These are phyloP conservation scores for Muricea muricata DNA, from an alignment of 92 coral and sea anemone species.

Conservation along the genomic window DNA sequence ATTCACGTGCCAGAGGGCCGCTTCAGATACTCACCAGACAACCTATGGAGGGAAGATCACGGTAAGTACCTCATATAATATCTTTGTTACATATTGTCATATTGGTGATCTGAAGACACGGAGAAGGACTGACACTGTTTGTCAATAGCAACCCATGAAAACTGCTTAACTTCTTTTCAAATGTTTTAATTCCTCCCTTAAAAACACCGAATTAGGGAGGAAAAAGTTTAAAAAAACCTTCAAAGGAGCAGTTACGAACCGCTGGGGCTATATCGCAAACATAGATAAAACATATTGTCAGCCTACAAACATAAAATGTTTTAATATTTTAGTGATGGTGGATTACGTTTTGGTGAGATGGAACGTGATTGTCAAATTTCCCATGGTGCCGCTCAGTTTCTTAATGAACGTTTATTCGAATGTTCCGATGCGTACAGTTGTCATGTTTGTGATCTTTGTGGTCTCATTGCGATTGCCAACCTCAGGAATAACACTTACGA, in stretches of 20 bases:
- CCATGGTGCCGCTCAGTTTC: constrained; percentile 99
- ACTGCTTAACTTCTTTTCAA: too few species aligned
- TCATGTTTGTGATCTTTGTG: constrained; percentile 97
- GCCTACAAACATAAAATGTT: too few species aligned
- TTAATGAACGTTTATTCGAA: constrained; percentile 94
- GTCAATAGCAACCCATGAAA: too few species aligned
- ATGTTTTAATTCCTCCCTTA: too few species aligned
- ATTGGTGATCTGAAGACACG: neutral
- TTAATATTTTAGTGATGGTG: constrained; percentile 83
- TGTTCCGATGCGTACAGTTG: constrained; percentile 99
- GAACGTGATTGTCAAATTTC: constrained; percentile 99
- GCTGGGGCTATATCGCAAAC: too few species aligned
- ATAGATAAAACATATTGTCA: too few species aligned
- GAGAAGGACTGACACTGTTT: too few species aligned
- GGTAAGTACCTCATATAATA: constrained; percentile 52
- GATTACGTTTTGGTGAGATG: constrained; percentile 99
- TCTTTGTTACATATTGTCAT: neutral
- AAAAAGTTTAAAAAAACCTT: too few species aligned
- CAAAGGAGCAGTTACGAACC: too few species aligned
- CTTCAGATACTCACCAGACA: constrained; percentile 94
- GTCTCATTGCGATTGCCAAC: constrained; percentile 96
- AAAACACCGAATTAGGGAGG: too few species aligned
- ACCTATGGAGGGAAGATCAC: constrained; percentile 99
- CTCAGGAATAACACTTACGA: constrained; percentile 93
- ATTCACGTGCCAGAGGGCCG: constrained; percentile 97